Evolutionary conservation across 53 echinoderm and acorn worm species (phyloP), one percentile per base, ranked within the genome.

Genomic region (Echinometra lucunter): DNA sequence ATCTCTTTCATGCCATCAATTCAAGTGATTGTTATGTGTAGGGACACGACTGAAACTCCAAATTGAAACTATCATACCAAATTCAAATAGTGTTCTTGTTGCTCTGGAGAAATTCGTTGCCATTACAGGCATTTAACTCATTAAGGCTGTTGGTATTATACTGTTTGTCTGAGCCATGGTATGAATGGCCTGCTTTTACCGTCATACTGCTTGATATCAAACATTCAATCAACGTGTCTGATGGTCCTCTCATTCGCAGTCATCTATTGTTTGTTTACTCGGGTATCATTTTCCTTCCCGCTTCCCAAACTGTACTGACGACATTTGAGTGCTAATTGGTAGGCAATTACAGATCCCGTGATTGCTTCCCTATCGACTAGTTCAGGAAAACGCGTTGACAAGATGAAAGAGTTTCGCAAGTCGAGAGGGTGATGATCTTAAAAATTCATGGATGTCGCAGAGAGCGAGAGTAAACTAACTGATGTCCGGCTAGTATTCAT

Each of bases 271-370:
- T n/a, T 63, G 13, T 72, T 34, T 78, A 78, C 38, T 35, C 1
- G 38, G 40, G 42, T 78, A 40, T 78, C 78, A 40, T 19, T 78
- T 63, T 42, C 78, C 21, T 78, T 38, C 23, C 49, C n/a, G 11
- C 12, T 49, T 45, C 11, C 81, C 81, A 13, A 85, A 5, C 63
- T 25, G 57, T 30, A 27, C 18, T 60, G 91, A 44, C 45, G 90
- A 90, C 16, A n/a, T 23, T 69, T 12, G 69, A 91, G 44, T 66
- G 30, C 69, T 91, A 91, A 91, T 91, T 91, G 91, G 91, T 27
- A 66, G 91, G 91, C 91, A 91, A 91, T 91, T 91, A 91, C n/a
- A 25, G 42, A 45, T 91, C 40, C 40, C 25, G 91, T 67, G 91
- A 89, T 91, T 66, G 47, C 69, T 58, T 44, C 63, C 44, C 15